phyloP scores from a whole-genome alignment of 2,113 vertebrate genomes.

The Mugil cephalus region DNA sequence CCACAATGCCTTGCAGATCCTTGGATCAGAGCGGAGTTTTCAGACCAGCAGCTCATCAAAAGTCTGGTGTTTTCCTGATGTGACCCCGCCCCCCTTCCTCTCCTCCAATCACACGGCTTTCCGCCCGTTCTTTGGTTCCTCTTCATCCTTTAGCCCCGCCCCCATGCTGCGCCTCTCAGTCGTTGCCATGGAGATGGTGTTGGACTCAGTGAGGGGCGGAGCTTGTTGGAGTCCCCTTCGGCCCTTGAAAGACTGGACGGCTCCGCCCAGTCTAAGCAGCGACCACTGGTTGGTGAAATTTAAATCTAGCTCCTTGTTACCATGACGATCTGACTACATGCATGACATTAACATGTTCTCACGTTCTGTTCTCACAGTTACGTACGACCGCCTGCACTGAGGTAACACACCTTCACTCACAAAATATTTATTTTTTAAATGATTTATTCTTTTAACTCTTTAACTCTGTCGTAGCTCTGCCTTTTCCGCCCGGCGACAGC shows the following conservation, averaged over 20 bases:
- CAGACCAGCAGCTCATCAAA: slow-evolving; percentile 25
- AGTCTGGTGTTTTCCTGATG: slow-evolving; percentile 47
- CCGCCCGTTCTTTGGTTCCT: neutral
- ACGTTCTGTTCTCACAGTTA: slow-evolving; percentile 57
- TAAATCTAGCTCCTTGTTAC: neutral
- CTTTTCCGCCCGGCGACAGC: slow-evolving; percentile 19
- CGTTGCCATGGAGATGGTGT: slow-evolving; percentile 29
- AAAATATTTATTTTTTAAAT: too few relatives aligned
- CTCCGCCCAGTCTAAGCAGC: slow-evolving; percentile 54
- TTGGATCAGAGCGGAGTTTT: slow-evolving; percentile 4
- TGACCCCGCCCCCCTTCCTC: neutral
- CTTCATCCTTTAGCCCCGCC: slow-evolving; percentile 1
- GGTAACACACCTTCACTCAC: too few relatives aligned
- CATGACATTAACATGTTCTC: neutral
- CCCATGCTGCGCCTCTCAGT: slow-evolving; percentile 44
- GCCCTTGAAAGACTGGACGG: slow-evolving; percentile 66
- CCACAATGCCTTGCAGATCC: slow-evolving; percentile 30
- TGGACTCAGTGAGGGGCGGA: slow-evolving; percentile 1
- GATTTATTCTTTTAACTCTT: too few relatives aligned
- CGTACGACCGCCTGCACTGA: neutral
- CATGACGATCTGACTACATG: too few relatives aligned
- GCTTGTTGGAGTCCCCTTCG: slow-evolving; percentile 6
- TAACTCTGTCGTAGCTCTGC: too few relatives aligned
- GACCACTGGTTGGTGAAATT: slow-evolving; percentile 72
- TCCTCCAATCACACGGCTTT: slow-evolving; percentile 15